Base-by-base conservation (phyloP, 2,888 invertebrate genomes). In the Philopedon plagiatum region DNA sequence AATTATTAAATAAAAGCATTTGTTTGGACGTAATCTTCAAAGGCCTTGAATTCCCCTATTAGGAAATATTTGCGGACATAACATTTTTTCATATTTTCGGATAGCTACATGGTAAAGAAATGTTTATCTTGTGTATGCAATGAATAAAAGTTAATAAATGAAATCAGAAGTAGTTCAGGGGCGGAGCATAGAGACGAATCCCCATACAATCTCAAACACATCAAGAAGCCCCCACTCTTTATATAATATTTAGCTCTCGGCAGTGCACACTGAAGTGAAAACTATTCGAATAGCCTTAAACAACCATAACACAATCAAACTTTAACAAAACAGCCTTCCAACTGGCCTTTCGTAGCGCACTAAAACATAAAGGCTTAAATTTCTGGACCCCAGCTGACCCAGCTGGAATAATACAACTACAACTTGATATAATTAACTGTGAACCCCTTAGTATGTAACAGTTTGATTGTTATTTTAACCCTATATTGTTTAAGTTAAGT, bases 351-450 rank as follows among this genome's bases (percentile, higher is more conserved):
- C 51, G 51, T 54, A 29, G 51, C 51, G 11, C 29, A 29, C 13
- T 32, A 29, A 54, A 54, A 54, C 51, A 54, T 54, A 54, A 54
- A 54, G 51, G 29, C 29, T 29, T 4, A 8, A 26, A 29, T n/a
- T 54, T 54, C 51, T 54, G 51, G 51, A 54, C 51, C 51, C 51
- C 51, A 54, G 29, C 51, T 66, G 66, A 66, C 68, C 61, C 62
- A 62, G 68, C 68, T 69, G 68, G 68, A 69, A 69, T 69, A 69
- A 62, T 69, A 62, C 54, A 54, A 54, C 60, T 69, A 54, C 54
- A 69, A 69, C 61, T 39, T 60, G 41, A 60, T 60, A 60, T 69
- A 69, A 60, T 41, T 69, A 62, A 61, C 68, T 69, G 61, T 29
- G 56, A 62, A 58, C 54, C 60, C 67, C 61, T 69, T 62, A 62